These are phyloP conservation scores for Neodiprion lecontei DNA, from an alignment of 1,140 invertebrate species.

Conservation along the genomic window DNA sequence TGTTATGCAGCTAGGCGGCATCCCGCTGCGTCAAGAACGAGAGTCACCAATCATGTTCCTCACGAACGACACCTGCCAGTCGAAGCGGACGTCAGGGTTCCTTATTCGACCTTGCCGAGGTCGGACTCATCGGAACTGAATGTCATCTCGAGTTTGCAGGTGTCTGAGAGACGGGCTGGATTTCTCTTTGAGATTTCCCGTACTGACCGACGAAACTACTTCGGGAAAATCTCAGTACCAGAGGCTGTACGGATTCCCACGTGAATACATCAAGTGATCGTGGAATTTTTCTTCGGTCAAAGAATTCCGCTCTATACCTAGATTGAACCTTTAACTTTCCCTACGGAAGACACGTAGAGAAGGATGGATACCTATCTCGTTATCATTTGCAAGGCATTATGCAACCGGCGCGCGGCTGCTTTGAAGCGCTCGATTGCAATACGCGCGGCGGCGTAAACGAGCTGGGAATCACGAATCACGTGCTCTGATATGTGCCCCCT, in stretches of 20 bases:
- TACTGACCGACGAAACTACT: too few species aligned
- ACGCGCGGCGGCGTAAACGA: constrained; percentile 31
- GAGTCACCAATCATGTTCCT: constrained; percentile 1
- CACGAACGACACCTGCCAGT: background rate
- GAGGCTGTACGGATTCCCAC: too few species aligned
- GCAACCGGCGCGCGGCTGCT: constrained; percentile 33
- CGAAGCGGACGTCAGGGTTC: background rate
- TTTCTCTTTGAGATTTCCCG: too few species aligned
- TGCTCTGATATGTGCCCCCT: constrained; percentile 17
- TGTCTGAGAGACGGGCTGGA: background rate
- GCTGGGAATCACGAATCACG: constrained; percentile 36
- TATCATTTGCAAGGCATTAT: constrained; percentile 50
- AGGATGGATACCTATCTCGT: constrained; percentile 35
- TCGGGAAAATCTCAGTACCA: too few species aligned
- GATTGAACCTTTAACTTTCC: background rate
- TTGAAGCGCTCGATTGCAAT: constrained; percentile 36
- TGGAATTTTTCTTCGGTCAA: too few species aligned
- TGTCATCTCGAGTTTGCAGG: background rate
- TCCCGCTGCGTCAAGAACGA: background rate
- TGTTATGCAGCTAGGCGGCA: background rate
- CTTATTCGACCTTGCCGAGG: background rate
- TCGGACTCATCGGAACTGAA: background rate
- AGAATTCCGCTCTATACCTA: too few species aligned
- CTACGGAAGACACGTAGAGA: background rate
- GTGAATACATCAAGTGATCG: too few species aligned